Evolutionary conservation across 2,888 invertebrate species (phyloP), one percentile per base, ranked within the genome.

Genomic region (Stenoptilia bipunctidactyla): DNA sequence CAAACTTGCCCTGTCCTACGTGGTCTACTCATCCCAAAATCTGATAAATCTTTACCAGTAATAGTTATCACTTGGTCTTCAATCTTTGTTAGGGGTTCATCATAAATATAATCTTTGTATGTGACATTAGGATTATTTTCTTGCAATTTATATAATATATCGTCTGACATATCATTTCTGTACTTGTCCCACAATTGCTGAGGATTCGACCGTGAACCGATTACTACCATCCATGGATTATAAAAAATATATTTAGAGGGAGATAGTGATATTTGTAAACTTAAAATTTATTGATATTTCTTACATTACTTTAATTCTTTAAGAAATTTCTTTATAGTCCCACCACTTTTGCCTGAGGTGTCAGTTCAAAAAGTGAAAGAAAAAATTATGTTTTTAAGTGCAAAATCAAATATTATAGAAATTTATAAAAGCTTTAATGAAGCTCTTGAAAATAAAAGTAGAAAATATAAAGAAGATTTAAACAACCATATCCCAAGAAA

Each of bases 381-480:
- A 20, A 20, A 20, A 20, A 20, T 20, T 5, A 5, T 20, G 3
- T 20, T 20, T 8, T 8, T 20, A 5, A 20, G 20, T 20, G 20
- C 20, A 20, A 20, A 20, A 20, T 20, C 20, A 3, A 20, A 20
- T 5, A 8, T 20, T 5, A 5, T 20, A 20, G 20, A 20, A 20
- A 20, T 20, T 8, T 8, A 20, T 8, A 20, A 20, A 8, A 20
- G 8, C 8, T 20, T 20, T 8, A 20, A 8, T 20, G 20, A 20
- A 3, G 8, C 3, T 20, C 3, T 20, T 20, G 20, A 20, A 3
- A 20, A 20, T 20, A 8, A 5, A 5, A 20, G 63, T 43, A 45
- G 56, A 6, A 75, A 68, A 42, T 56, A 69, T 49, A 49, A 66
- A 13, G 58, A 44, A 20, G 40, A 50, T 15, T 13, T 58, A 1